These are phyloP conservation scores for Thymelicus lineola DNA, from an alignment of 2,888 invertebrate genomes.

Conservation along the genomic window DNA sequence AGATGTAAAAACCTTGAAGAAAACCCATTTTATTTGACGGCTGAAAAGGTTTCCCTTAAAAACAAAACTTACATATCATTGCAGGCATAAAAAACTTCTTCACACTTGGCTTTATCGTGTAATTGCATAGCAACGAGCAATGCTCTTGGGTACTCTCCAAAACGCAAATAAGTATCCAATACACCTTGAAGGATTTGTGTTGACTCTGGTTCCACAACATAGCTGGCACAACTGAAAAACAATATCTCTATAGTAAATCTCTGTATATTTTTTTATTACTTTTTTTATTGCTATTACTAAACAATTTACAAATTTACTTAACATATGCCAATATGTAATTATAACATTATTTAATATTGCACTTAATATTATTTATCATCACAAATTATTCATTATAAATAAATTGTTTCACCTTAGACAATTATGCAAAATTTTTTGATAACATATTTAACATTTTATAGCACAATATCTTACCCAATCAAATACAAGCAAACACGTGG, in stretches of 20 bases:
- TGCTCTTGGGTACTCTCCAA: constrained; percentile 95
- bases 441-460: no score
- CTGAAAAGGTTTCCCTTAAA: no score
- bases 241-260: neutral
- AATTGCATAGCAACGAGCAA: constrained; percentile 96
- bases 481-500: constrained; percentile 97
- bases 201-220: constrained; percentile 98
- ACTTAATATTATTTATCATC: no score
- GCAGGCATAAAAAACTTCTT: constrained; percentile 93
- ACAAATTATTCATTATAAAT: no score
- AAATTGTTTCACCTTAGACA: no score
- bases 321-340: no score
- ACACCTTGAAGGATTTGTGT: constrained; percentile 93
- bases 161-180: constrained; percentile 93
- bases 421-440: no score
- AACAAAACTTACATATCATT: constrained; percentile 89
- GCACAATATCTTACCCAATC: constrained; percentile 73
- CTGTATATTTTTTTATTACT: no score
- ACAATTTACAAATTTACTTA: no score
- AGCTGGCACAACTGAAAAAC: constrained; percentile 93
- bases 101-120: constrained; percentile 91
- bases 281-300: neutral
- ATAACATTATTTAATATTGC: no score
- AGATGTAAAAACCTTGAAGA: no score
- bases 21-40: no score